phyloP scores from a whole-genome alignment of 2,113 vertebrate species.

The Thunnus maccoyii region DNA sequence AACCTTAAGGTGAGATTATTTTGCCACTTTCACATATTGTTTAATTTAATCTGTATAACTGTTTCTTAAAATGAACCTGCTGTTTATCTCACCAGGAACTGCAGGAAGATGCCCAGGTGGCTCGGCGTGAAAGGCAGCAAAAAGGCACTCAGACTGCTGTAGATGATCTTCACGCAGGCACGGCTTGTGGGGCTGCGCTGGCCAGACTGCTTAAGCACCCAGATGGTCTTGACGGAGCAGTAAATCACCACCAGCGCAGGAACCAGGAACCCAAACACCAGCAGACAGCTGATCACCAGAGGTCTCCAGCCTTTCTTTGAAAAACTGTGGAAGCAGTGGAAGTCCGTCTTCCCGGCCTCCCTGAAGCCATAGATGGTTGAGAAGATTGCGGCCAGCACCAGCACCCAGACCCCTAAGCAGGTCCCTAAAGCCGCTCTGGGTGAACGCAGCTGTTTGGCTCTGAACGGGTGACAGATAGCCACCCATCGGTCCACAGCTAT shows the following conservation, averaged over 20 bases:
- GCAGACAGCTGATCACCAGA: constrained; percentile 81
- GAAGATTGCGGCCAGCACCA: constrained; percentile 76
- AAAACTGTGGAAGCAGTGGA: constrained; percentile 88
- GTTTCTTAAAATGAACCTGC: not conserved
- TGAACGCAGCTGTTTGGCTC: constrained; percentile 84
- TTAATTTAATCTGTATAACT: not conserved
- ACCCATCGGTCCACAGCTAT: constrained; percentile 92
- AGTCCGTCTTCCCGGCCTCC: accelerated
- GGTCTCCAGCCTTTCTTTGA: constrained; percentile 83
- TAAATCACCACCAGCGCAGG: constrained; percentile 85
- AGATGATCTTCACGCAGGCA: constrained; percentile 86
- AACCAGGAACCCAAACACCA: constrained; percentile 90
- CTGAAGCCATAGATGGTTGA: constrained; percentile 81
- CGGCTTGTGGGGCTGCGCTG: constrained; percentile 53
- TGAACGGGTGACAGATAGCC: constrained; percentile 87
- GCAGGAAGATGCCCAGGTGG: constrained; percentile 90
- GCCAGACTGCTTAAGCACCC: constrained; percentile 73
- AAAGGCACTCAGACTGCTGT: constrained; percentile 88
- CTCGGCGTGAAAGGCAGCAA: constrained; percentile 90
- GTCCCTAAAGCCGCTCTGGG: constrained; percentile 72
- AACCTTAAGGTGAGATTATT: not conserved
- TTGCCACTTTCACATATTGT: not conserved
- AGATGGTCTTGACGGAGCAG: constrained; percentile 87
- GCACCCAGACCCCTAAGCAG: constrained; percentile 86
- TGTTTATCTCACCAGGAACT: constrained; percentile 86